Base-by-base conservation (phyloP, 2,113 vertebrate species). In the Vanacampus margaritifer region DNA sequence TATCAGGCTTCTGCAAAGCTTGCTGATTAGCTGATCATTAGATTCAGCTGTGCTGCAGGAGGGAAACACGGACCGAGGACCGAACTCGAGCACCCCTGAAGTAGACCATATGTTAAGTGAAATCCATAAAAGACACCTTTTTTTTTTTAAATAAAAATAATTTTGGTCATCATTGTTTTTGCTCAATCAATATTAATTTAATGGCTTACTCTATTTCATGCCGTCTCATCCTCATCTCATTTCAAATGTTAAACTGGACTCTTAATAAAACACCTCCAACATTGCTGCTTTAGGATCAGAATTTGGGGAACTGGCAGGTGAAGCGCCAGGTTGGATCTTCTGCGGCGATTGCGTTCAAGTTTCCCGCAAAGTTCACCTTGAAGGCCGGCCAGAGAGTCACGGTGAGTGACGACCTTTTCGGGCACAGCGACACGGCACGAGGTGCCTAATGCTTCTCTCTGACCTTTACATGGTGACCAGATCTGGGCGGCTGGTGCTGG, bases 221-320 rank as follows among this genome's bases (percentile, higher is more conserved):
- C 8, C 50, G 1, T 32, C 5, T 7, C 54, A 35, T 19, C 12
- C 32, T 21, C 7, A 14, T 12, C 3, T 3, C 36, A 39, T 60
- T 23, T 8, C 19, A 13, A 14, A 45, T 21, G 17, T 21, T 19
- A 5, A 39, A 39, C 43, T 45, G 62, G 58, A 63, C 19, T 11
- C n/a, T 10, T n/a, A 16, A 26, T 0, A 24, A n/a, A 32, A 45
- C 19, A 1, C 14, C 14, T 28, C 10, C 28, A 17, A 1, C 63
- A 37, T 58, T 56, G 6, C 21, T 61, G 51, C 48, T 43, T 0
- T 87, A 99, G 97, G 97, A 98, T 83, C 97, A 99, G 88, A 91
- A 91, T 0, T 56, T 98, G 90, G 95, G 95, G 5, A 95, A 91
- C 86, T 99, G 97, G 97, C 96, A 98, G 89, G 87, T 99, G 88